Percentiles rank a stretch among this genome's conserved stretches.
These are phyloP conservation scores for Drosophila engyochracea DNA, from an alignment of 2,888 invertebrate species.

Conservation along the genomic window DNA sequence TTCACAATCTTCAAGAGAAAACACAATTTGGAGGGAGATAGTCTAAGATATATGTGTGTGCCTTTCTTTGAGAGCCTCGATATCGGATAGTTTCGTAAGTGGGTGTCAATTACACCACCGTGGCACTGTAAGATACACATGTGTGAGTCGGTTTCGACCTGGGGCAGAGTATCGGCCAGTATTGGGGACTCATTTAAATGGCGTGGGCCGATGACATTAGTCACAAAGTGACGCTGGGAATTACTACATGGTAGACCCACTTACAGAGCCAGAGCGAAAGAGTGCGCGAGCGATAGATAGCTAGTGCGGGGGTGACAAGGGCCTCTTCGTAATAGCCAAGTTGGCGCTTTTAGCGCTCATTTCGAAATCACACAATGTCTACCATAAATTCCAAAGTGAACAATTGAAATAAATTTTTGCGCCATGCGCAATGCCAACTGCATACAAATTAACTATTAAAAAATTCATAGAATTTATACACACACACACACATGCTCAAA, in stretches of 20 bases:
- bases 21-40: constrained; percentile 10
- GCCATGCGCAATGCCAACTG: constrained; percentile 79
- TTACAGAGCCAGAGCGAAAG: constrained; percentile 13
- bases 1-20: constrained; percentile 43
- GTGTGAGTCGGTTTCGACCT: constrained; percentile 37
- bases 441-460: constrained; percentile 82
- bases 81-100: constrained; percentile 64
- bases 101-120: constrained; percentile 80
- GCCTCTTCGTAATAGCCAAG: constrained; percentile 44
- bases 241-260: constrained; percentile 45
- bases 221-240: constrained; percentile 57
- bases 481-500: constrained; percentile 26
- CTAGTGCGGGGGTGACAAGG: background rate
- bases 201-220: constrained; percentile 78
- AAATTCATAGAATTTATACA: constrained; percentile 81
- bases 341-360: constrained; percentile 63
- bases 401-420: constrained; percentile 83
- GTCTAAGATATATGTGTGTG: constrained; percentile 35
- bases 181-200: constrained; percentile 42
- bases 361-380: constrained; percentile 82
- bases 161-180: constrained; percentile 26
- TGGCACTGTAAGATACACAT: constrained; percentile 1
- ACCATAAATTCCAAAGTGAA: constrained; percentile 82
- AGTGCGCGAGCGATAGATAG: background rate
- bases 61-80: constrained; percentile 40